A percentile compares a stretch with the other conserved stretches of the same genome.
Evolutionary conservation across 2,113 vertebrate species (phyloP).

Genomic region (Melanerpes formicivorus): DNA sequence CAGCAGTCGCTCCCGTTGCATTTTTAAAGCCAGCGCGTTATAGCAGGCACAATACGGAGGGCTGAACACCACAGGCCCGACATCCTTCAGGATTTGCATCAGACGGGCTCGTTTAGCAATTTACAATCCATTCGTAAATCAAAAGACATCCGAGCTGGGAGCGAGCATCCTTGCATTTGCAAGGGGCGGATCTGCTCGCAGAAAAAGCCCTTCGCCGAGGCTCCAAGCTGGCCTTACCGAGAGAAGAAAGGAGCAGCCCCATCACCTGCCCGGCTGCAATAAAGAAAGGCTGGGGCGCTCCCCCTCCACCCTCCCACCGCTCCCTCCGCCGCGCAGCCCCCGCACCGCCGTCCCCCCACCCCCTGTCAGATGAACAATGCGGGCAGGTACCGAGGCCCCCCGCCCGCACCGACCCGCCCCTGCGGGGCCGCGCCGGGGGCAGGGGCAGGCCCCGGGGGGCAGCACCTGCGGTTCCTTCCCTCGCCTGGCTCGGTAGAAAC

Average conservation of each 20-base stretch:
- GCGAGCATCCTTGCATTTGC: neutral
- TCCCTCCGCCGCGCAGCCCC: neutral
- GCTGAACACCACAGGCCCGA: neutral
- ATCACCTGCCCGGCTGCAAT: neutral
- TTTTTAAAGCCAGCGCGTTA: fast-evolving
- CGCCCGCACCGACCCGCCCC: neutral
- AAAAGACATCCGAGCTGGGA: neutral
- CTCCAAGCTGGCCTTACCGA: neutral
- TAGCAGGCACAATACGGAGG: neutral
- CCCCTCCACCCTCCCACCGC: neutral
- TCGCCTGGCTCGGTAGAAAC: neutral
- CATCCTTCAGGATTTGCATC: neutral
- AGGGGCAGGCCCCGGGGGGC: neutral
- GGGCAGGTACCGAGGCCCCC: slow-evolving; percentile 16
- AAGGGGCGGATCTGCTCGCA: neutral
- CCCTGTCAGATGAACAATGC: neutral
- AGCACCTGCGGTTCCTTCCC: slow-evolving; percentile 35
- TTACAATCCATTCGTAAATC: neutral
- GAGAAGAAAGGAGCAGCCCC: slow-evolving; percentile 8
- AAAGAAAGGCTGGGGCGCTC: neutral
- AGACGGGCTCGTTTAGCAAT: neutral
- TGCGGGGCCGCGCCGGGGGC: neutral
- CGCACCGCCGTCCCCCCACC: neutral
- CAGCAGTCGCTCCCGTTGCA: neutral
- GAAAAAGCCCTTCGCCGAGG: neutral